A percentile compares a stretch with the other conserved stretches of the same genome.
Evolutionary conservation across 2,797 vertebrate species (phyloP).

Genomic region (Gadopsis bispinosus): DNA sequence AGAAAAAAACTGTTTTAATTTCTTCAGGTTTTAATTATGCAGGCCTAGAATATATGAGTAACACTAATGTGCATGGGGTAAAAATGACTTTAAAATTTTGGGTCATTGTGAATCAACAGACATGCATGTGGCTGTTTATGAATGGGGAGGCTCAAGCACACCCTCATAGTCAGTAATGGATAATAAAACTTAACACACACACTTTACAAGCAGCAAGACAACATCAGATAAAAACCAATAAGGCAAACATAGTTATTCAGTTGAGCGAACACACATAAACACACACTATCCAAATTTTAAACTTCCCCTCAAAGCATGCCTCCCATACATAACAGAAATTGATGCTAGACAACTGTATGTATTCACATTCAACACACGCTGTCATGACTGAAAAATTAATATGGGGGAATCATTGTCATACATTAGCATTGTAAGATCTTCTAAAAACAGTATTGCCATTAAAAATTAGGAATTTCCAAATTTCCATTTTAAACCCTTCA

Average conservation of each 20-base stretch:
- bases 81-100: not conserved
- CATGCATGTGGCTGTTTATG: not conserved
- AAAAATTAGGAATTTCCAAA: constrained; percentile 9
- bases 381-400: constrained; percentile 28
- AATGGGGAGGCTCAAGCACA: not conserved
- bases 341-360: not conserved
- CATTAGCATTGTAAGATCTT: not conserved
- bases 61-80: not conserved
- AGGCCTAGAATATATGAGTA: not conserved
- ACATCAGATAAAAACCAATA: not conserved
- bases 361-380: constrained; percentile 10
- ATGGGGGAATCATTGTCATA: constrained; percentile 15
- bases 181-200: constrained; percentile 11
- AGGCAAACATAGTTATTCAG: constrained; percentile 9
- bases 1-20: not conserved
- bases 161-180: constrained; percentile 21
- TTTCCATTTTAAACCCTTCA: not conserved
- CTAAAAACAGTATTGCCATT: constrained; percentile 1
- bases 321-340: not conserved
- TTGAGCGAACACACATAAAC: not conserved
- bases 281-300: not conserved
- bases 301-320: not conserved
- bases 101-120: not conserved
- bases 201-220: constrained; percentile 5
- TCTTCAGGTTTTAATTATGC: not conserved